These are phyloP conservation scores for Xenopus laevis DNA, from an alignment of 2,113 vertebrate species.

Conservation along the genomic window DNA sequence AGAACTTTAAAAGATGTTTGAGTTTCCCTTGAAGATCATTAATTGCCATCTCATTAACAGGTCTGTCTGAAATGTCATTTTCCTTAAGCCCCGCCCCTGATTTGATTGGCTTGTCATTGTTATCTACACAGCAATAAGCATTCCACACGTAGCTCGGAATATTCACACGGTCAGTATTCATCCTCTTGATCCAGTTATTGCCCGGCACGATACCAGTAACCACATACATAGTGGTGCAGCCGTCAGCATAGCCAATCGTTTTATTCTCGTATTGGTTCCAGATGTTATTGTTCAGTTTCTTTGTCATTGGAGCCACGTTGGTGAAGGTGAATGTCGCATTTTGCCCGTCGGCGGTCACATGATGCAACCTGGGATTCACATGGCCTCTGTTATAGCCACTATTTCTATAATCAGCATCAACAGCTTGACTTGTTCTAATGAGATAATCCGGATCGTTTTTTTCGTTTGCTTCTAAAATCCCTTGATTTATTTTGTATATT, in stretches of 20 bases:
- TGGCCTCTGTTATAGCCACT: neutral
- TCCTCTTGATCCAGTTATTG: neutral
- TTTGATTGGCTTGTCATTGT: neutral
- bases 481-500: neutral
- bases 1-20: neutral
- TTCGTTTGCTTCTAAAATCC: neutral
- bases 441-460: neutral
- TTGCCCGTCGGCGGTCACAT: no score
- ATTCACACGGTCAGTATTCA: neutral
- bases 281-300: no score
- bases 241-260: neutral
- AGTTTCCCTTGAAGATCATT: neutral
- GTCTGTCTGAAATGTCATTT: neutral
- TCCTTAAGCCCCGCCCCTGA: neutral
- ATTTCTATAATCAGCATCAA: neutral
- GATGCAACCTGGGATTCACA: no score
- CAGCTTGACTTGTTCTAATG: neutral
- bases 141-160: constrained; percentile 10
- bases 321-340: no score
- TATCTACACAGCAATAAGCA: constrained; percentile 16
- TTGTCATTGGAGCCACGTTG: no score
- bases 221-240: neutral
- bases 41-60: neutral
- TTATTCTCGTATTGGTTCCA: neutral
- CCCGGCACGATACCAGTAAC: neutral